Evolutionary conservation across 2,113 vertebrate species (phyloP).

Genomic region (Lynx canadensis): DNA sequence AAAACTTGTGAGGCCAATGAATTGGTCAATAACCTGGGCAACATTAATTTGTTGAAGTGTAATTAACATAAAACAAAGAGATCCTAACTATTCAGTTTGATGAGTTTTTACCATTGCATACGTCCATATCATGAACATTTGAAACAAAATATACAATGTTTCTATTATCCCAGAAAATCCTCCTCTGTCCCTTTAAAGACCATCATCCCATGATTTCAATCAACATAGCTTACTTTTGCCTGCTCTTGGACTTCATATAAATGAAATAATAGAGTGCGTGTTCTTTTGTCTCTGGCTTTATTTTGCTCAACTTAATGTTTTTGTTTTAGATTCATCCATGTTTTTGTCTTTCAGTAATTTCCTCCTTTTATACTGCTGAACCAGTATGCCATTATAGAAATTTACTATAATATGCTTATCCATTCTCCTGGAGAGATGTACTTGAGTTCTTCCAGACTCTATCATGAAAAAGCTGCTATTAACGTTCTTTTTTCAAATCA

Average conservation of each 20-base stretch:
- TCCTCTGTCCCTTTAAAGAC: not conserved
- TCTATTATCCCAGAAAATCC: not conserved
- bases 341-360: not conserved
- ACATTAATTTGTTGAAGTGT: not conserved
- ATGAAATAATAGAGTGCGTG: not conserved
- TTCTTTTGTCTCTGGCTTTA: not conserved
- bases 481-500: not conserved
- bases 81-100: not conserved
- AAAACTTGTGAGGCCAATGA: not conserved
- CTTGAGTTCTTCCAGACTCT: not conserved
- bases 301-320: not conserved
- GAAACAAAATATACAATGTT: not conserved
- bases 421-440: not conserved
- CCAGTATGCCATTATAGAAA: not conserved
- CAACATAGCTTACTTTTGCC: not conserved
- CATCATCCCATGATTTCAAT: not conserved
- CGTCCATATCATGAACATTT: not conserved
- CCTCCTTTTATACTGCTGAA: not conserved
- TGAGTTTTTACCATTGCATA: not conserved
- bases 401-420: not conserved
- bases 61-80: not conserved
- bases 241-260: not conserved
- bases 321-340: not conserved
- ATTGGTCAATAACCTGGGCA: not conserved
- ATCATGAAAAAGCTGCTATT: conserved; percentile 1